Evolutionary conservation across 2,888 invertebrate species (phyloP).

Genomic region (Archaeoteleia sp.): DNA sequence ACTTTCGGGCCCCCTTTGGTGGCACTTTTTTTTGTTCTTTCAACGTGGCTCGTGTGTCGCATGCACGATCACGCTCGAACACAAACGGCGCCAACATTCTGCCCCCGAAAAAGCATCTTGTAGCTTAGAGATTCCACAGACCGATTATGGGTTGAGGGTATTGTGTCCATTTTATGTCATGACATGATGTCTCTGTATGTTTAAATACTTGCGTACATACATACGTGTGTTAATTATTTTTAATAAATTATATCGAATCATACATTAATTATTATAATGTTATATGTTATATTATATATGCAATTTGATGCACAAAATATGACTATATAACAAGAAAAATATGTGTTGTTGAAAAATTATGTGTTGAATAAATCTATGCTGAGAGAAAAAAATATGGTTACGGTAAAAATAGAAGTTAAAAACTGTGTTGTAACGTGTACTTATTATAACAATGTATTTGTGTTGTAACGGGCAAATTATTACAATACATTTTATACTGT

Average conservation of each 20-base stretch:
- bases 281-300: no score
- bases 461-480: no score
- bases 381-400: background rate
- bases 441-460: no score
- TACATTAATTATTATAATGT: background rate
- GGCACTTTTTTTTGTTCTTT: slow-evolving; percentile 7
- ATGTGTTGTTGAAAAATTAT: no score
- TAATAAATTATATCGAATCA: background rate
- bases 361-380: no score
- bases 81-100: slow-evolving; percentile 58
- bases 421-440: no score
- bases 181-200: slow-evolving; percentile 49
- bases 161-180: slow-evolving; percentile 27
- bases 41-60: slow-evolving; percentile 44
- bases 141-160: slow-evolving; percentile 27
- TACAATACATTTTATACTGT: no score
- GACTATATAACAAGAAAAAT: no score
- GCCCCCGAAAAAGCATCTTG: slow-evolving; percentile 56
- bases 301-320: no score
- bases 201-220: slow-evolving; percentile 22
- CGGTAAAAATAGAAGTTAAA: no score
- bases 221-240: slow-evolving; percentile 1
- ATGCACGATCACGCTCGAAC: slow-evolving; percentile 44
- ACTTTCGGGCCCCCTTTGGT: slow-evolving; percentile 31
- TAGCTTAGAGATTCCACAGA: slow-evolving; percentile 53